Percentiles rank a stretch among this genome's conserved stretches.
phyloP scores from a whole-genome alignment of 2,797 vertebrate species.

The Sarcoramphus papa region DNA sequence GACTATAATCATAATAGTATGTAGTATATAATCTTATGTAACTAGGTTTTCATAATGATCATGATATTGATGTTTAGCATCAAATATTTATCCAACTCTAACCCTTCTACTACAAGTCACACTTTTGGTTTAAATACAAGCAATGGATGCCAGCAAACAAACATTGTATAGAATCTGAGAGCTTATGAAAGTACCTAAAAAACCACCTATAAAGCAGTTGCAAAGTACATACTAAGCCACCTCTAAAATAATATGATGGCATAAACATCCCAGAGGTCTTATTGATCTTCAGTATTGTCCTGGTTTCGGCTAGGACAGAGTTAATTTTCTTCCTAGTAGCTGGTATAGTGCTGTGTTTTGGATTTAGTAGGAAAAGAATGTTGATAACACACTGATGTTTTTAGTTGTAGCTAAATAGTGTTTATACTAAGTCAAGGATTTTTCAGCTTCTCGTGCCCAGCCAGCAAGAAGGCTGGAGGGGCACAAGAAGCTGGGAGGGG shows the following conservation, averaged over 20 bases:
- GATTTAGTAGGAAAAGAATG: too few relatives aligned
- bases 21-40: background rate
- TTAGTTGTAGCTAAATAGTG: too few relatives aligned
- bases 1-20: too few relatives aligned
- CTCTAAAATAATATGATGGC: conserved; percentile 39
- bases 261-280: conserved; percentile 22
- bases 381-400: too few relatives aligned
- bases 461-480: too few relatives aligned
- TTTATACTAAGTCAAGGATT: too few relatives aligned
- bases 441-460: too few relatives aligned
- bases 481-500: too few relatives aligned
- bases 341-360: too few relatives aligned
- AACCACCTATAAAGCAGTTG: conserved; percentile 33
- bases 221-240: conserved; percentile 1
- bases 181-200: conserved; percentile 15
- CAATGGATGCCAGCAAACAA: background rate
- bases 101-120: background rate
- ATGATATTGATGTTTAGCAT: background rate
- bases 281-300: conserved; percentile 19
- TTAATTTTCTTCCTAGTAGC: too few relatives aligned
- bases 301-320: too few relatives aligned
- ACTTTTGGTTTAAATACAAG: too few relatives aligned
- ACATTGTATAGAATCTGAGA: conserved; percentile 6
- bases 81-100: background rate
- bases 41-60: background rate